Conservation (phyloP, 2,113 vertebrate species). For the Perca flavescens region DNA sequence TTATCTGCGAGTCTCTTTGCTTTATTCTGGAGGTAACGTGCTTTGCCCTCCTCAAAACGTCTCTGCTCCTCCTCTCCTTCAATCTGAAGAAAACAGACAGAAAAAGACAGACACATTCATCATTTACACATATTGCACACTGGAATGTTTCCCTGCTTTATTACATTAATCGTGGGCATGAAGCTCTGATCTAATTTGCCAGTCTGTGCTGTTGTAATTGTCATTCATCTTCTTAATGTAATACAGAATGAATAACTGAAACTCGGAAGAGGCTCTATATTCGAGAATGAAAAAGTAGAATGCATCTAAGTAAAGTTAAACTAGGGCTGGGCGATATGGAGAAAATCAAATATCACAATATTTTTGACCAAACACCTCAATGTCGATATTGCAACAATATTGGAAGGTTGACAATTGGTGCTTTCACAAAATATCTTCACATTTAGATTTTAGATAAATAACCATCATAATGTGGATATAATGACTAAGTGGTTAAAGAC, state of each 20-base stretch:
- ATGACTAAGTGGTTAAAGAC: too few species aligned
- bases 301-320: background rate
- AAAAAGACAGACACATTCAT: conserved; percentile 33
- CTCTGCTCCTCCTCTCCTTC: conserved; percentile 92
- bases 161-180: conserved; percentile 24
- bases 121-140: background rate
- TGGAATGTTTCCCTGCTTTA: conserved; percentile 29
- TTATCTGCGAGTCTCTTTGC: conserved; percentile 88
- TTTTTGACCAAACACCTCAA: too few species aligned
- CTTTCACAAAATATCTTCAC: too few species aligned
- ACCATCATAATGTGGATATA: too few species aligned
- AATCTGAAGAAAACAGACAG: conserved; percentile 78
- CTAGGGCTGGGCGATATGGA: too few species aligned
- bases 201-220: conserved; percentile 7
- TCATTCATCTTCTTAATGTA: conserved; percentile 40
- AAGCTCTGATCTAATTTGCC: conserved; percentile 46
- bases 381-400: too few species aligned
- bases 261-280: background rate
- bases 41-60: conserved; percentile 92
- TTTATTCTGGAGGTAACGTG: conserved; percentile 93
- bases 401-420: too few species aligned
- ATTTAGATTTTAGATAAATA: too few species aligned
- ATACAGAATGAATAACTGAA: conserved; percentile 1
- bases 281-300: background rate
- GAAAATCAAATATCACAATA: too few species aligned